A percentile compares a stretch with the other conserved stretches of the same genome.
Conservation (phyloP, 2,797 vertebrate genomes). For the Sebastolobus alascanus region DNA sequence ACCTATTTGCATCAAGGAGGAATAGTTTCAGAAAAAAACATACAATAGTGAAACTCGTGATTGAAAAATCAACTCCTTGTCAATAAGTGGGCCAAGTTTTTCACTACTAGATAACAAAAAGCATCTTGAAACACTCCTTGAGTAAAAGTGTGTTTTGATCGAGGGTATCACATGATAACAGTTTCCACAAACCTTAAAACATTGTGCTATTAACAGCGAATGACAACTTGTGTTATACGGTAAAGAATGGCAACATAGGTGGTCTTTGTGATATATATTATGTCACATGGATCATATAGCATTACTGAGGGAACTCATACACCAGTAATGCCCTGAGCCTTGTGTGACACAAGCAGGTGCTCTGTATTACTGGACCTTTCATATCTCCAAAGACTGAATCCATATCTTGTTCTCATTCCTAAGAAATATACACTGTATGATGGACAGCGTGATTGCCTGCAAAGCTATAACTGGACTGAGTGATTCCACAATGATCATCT, state of each 20-base stretch:
- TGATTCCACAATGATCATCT: slow-evolving; percentile 20
- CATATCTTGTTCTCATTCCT: slow-evolving; percentile 11
- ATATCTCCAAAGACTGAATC: slow-evolving; percentile 12
- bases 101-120: not conserved
- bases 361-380: slow-evolving; percentile 38
- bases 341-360: slow-evolving; percentile 74
- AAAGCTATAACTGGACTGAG: not conserved
- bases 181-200: slow-evolving; percentile 17
- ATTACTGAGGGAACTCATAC: slow-evolving; percentile 66
- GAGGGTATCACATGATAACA: not conserved
- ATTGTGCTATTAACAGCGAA: slow-evolving; percentile 35
- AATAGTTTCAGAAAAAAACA: not conserved
- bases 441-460: not conserved
- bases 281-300: slow-evolving; percentile 70
- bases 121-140: not conserved
- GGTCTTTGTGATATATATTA: slow-evolving; percentile 60
- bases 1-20: not conserved
- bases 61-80: not conserved
- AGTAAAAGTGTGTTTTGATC: not conserved
- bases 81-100: not conserved
- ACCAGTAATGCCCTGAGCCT: slow-evolving; percentile 40
- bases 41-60: not conserved
- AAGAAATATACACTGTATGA: not conserved
- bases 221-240: slow-evolving; percentile 51
- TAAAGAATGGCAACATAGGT: slow-evolving; percentile 57